Base-by-base conservation (phyloP, 2,797 vertebrate species). In the Ctenopoma multispine region DNA sequence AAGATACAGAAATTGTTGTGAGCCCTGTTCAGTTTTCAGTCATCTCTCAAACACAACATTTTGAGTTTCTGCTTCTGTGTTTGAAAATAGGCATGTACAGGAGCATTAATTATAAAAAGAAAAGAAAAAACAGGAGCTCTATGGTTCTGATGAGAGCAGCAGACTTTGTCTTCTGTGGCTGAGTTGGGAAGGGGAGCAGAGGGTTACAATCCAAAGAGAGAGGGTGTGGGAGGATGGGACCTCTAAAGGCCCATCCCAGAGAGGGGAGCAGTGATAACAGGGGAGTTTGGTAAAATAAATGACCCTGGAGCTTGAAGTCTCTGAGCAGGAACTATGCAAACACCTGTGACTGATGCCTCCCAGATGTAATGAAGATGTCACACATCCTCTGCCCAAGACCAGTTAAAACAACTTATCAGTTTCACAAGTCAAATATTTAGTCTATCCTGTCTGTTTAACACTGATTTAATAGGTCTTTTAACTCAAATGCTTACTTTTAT, bases 131-230 rank as follows among this genome's bases (percentile, higher is more conserved):
- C 8, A 53, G 18, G 51, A 47, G 49, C 61, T 75, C 48, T 3
- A 44, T 62, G 56, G 60, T 72, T 76, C 76, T 92, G 87, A 93
- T 91, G 89, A 92, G 89, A 84, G 85, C 87, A 92, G 69, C 91
- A 92, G 91, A 91, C 68, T 18, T 5, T 44, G 41, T 44, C 8
- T 63, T 61, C 24, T 67, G 71, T 51, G 51, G 43, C 58, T 49
- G 7, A 73, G 57, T 15, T 75, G 63, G 64, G 10, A 7, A 61
- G 41, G 62, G 74, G 63, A 68, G 56, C 55, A 48, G 18, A 65
- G 17, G 15, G 57, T 51, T 78, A 64, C 17, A 69, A 56, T 74
- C 72, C 68, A 68, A 36, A 77, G 70, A 65, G 54, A 21, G 27
- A 13, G 20, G 31, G 44, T 50, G 46, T 49, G 68, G 34, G 7